Base-by-base conservation (phyloP, 2,113 vertebrate species). In the Ornithorhynchus anatinus region DNA sequence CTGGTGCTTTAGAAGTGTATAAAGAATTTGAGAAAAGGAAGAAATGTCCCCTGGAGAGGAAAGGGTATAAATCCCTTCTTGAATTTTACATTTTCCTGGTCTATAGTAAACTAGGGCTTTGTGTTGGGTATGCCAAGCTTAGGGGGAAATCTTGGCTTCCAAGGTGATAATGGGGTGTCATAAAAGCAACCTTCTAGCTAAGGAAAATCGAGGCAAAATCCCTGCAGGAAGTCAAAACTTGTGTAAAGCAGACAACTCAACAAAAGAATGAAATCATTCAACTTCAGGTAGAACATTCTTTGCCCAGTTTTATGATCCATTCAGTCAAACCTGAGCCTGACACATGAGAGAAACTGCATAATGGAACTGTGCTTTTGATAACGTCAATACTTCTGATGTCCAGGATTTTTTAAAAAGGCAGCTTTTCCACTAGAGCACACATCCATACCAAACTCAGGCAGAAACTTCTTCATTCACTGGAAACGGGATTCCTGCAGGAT, bases 261-360 rank as follows among this genome's bases (percentile, higher is more conserved):
- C 5, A 27, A 43, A 73, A 61, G 44, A 29, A 68, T 48, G 43
- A 70, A 81, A 53, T 57, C 36, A 6, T 63, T 60, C 47, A 31
- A 40, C 53, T 79, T 64, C 47, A 52, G n/a, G 10, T 42, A 60
- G 36, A 57, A 78, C 63, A 73, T 22, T 45, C 53, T 64, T 57
- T 23, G 48, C 1, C 48, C 14, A 36, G 12, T 13, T 32, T 69
- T 64, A 63, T 59, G 19, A 56, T 37, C 37, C 19, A 31, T 64
- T 67, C 61, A 45, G 11, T 54, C 57, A 50, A 69, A 81, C 75
- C 9, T 11, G 43, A 72, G 33, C 62, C 65, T 35, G 56, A 31
- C n/a, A 57, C 23, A 59, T 60, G 31, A 16, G 23, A 84, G 44
- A 81, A 39, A 57, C 27, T 69, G 75, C 72, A 63, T 71, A 77